phyloP scores from a whole-genome alignment of 2,888 invertebrate species.

The Lamproptera curius region DNA sequence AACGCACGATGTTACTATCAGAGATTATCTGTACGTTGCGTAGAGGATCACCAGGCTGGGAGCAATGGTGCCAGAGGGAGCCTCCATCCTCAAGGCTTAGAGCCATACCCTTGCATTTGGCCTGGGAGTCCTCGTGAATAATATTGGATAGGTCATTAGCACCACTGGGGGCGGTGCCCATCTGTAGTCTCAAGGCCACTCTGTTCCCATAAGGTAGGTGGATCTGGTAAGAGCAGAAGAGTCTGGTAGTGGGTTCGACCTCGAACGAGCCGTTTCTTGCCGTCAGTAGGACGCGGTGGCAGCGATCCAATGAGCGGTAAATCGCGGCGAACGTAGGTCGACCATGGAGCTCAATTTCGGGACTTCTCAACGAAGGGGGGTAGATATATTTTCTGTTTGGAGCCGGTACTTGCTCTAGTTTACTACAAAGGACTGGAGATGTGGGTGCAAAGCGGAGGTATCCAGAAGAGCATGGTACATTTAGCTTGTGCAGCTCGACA shows the following conservation, averaged over 20 bases:
- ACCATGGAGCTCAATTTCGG: conserved; percentile 78
- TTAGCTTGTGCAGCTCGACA: conserved; percentile 81
- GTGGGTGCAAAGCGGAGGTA: conserved; percentile 78
- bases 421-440: conserved; percentile 80
- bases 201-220: conserved; percentile 84
- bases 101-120: conserved; percentile 76
- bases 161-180: conserved; percentile 67
- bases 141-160: conserved; percentile 55
- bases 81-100: conserved; percentile 77
- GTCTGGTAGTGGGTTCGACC: conserved; percentile 76
- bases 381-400: conserved; percentile 79
- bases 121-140: conserved; percentile 54
- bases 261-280: conserved; percentile 82
- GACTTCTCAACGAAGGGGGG: conserved; percentile 67
- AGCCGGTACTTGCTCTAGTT: conserved; percentile 81
- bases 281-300: conserved; percentile 83
- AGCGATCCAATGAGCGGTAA: conserved; percentile 84
- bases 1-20: conserved; percentile 73
- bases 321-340: conserved; percentile 82
- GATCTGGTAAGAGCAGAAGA: conserved; percentile 83
- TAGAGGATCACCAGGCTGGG: conserved; percentile 75
- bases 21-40: conserved; percentile 80
- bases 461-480: conserved; percentile 82
- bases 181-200: conserved; percentile 79
- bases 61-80: conserved; percentile 79